phyloP scores from a whole-genome alignment of 1,140 invertebrate genomes.

The Lepidotrigona ventralis region DNA sequence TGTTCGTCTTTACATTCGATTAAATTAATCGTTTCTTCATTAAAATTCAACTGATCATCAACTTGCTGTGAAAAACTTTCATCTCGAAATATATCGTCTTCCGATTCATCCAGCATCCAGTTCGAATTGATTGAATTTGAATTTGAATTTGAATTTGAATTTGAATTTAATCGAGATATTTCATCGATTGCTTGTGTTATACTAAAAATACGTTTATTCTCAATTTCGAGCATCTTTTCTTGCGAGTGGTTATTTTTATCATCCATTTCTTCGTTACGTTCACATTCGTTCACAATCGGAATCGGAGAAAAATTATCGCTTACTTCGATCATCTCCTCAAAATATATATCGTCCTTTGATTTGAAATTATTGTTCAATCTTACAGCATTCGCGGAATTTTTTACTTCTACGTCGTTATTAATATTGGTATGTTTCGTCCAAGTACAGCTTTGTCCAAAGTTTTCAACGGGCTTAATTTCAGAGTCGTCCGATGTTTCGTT shows the following conservation, averaged over 20 bases:
- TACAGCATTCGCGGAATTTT: neutral
- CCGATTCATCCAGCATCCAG: neutral
- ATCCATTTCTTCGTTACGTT: neutral
- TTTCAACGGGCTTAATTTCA: neutral
- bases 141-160: conserved; percentile 24
- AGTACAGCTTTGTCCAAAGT: neutral
- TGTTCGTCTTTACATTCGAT: neutral
- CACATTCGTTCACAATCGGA: neutral
- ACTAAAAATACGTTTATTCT: conserved; percentile 6
- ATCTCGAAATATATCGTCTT: conserved; percentile 46
- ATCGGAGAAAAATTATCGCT: neutral
- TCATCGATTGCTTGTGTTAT: conserved; percentile 52
- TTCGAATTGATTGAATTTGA: neutral
- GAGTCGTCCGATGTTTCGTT: conserved; percentile 60
- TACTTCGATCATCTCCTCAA: neutral
- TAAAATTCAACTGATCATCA: neutral
- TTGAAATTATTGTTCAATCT: neutral
- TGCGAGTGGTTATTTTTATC: neutral
- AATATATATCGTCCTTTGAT: neutral
- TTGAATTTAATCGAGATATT: conserved; percentile 38
- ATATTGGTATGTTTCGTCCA: neutral
- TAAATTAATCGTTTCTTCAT: too few species aligned
- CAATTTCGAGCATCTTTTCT: neutral
- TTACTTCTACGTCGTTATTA: neutral
- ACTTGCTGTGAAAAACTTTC: neutral